A percentile compares a stretch with the other conserved stretches of the same genome.
Evolutionary conservation across 1,140 invertebrate genomes (phyloP).

Genomic region (Drosophila bipectinata): DNA sequence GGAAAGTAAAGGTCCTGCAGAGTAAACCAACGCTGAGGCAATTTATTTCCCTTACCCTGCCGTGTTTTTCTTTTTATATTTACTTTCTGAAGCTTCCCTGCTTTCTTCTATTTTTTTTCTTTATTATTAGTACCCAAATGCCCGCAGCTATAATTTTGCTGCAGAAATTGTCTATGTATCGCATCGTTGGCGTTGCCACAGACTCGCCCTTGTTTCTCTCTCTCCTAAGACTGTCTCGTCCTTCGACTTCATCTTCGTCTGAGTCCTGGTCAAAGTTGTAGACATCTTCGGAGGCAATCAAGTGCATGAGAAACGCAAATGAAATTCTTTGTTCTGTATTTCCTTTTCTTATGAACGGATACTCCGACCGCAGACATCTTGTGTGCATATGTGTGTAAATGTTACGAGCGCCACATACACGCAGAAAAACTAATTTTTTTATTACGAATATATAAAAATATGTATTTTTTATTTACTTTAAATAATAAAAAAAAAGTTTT

Average conservation of each 20-base stretch:
- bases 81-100: constrained; percentile 41
- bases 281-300: constrained; percentile 63
- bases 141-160: constrained; percentile 74
- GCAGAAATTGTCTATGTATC: constrained; percentile 73
- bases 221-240: background rate
- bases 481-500: too few relatives aligned
- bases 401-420: background rate
- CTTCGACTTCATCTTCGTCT: constrained; percentile 6
- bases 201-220: background rate
- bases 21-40: constrained; percentile 42
- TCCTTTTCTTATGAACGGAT: constrained; percentile 64
- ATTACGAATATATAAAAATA: too few relatives aligned
- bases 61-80: constrained; percentile 18
- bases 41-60: constrained; percentile 43
- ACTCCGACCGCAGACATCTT: constrained; percentile 51
- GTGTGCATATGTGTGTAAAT: constrained; percentile 10
- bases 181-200: constrained; percentile 41
- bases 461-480: too few relatives aligned
- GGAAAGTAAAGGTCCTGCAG: constrained; percentile 2
- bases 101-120: constrained; percentile 18
- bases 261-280: constrained; percentile 32
- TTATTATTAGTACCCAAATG: constrained; percentile 74
- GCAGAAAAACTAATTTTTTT: background rate
- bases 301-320: constrained; percentile 76
- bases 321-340: constrained; percentile 74